Conservation (phyloP, 2,113 vertebrate species). For the Coptodon rendalli region DNA sequence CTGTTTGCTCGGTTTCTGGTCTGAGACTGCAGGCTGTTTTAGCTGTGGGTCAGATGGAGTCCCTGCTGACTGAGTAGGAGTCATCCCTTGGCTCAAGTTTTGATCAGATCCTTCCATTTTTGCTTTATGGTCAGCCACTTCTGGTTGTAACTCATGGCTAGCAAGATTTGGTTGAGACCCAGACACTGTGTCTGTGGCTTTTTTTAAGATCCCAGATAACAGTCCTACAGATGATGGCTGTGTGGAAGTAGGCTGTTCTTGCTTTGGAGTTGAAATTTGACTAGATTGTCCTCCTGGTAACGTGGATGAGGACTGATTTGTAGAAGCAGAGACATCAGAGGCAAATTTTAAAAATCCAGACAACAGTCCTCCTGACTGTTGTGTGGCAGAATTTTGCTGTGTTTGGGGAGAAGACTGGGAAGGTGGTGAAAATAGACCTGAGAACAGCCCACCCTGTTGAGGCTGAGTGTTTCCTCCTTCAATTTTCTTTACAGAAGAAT, state of each 20-base stretch:
- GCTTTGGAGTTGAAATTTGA: slow-evolving; percentile 12
- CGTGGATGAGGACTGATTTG: slow-evolving; percentile 1
- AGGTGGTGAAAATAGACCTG: slow-evolving; percentile 61
- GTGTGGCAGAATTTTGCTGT: slow-evolving; percentile 21
- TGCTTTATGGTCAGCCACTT: neutral
- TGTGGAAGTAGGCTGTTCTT: slow-evolving; percentile 10
- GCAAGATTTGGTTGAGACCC: slow-evolving; percentile 23
- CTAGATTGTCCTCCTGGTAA: neutral
- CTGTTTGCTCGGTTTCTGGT: slow-evolving; percentile 23
- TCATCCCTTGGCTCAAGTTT: neutral
- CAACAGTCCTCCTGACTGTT: slow-evolving; percentile 53
- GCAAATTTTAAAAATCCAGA: slow-evolving; percentile 68
- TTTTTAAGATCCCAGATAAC: slow-evolving; percentile 64
- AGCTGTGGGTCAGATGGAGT: neutral
- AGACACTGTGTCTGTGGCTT: slow-evolving; percentile 53
- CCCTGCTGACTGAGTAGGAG: neutral
- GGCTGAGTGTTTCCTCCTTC: slow-evolving; percentile 34
- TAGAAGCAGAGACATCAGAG: slow-evolving; percentile 41
- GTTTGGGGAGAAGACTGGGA: slow-evolving; percentile 25
- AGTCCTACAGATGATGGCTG: slow-evolving; percentile 34
- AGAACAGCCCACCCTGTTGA: slow-evolving; percentile 70
- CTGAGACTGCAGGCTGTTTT: neutral
- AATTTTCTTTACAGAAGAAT: slow-evolving; percentile 31
- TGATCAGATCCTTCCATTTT: neutral
- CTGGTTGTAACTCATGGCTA: slow-evolving; percentile 1